Percentiles rank a stretch among this genome's conserved stretches.
Evolutionary conservation across 2,113 vertebrate genomes (phyloP).

Genomic region (Plecotus auritus): DNA sequence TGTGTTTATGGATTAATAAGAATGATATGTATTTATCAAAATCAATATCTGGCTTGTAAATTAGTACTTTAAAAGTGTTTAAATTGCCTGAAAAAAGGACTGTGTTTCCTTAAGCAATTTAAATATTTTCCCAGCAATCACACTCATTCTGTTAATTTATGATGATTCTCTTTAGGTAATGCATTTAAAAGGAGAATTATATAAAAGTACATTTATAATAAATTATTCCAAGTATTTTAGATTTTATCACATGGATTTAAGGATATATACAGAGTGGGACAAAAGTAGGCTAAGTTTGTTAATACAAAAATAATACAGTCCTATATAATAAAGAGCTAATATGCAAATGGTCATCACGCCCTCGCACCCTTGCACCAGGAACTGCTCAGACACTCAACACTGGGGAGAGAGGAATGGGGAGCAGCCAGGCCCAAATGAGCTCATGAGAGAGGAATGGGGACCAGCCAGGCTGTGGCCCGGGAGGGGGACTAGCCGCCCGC

Average conservation of each 20-base stretch:
- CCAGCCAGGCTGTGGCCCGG: too few relatives aligned
- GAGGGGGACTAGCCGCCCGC: too few relatives aligned
- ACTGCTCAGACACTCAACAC: too few relatives aligned
- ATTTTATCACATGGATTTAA: not conserved
- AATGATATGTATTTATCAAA: not conserved
- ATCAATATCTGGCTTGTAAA: not conserved
- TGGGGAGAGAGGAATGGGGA: too few relatives aligned
- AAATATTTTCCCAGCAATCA: not conserved
- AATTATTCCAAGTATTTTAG: not conserved
- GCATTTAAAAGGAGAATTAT: not conserved
- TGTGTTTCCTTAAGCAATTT: not conserved
- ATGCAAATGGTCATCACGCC: too few relatives aligned
- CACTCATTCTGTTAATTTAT: not conserved
- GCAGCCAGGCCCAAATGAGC: too few relatives aligned
- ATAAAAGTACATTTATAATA: not conserved
- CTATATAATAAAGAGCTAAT: too few relatives aligned
- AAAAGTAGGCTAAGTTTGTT: not conserved
- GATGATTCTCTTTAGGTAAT: not conserved
- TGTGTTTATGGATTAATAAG: not conserved
- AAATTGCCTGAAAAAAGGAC: not conserved
- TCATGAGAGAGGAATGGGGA: too few relatives aligned
- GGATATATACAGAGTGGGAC: not conserved
- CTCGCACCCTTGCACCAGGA: too few relatives aligned
- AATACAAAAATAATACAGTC: not conserved
- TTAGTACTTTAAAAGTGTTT: not conserved